These are phyloP conservation scores for Schizothorax lantsangensis DNA, from an alignment of 2,797 vertebrate genomes.

Conservation along the genomic window DNA sequence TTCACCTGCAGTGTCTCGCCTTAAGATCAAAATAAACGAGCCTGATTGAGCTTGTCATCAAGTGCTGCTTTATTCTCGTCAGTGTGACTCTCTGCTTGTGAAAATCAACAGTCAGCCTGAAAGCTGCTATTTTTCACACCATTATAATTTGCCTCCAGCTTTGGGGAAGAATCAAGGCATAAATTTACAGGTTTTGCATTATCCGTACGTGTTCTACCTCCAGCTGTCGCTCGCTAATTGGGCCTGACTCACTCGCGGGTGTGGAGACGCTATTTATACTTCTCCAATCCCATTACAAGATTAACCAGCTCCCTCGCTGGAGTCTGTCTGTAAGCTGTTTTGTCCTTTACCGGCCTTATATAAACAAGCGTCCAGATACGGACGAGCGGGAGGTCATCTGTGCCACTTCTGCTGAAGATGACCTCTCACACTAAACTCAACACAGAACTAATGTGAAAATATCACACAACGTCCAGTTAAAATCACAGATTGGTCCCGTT, in stretches of 20 bases:
- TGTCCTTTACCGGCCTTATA: background rate
- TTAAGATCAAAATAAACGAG: slow-evolving; percentile 1
- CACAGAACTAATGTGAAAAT: background rate
- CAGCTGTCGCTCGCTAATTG: slow-evolving; percentile 84
- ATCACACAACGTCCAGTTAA: background rate
- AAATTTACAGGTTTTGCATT: slow-evolving; percentile 73
- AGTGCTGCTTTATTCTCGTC: slow-evolving; percentile 49
- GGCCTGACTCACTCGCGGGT: slow-evolving; percentile 73
- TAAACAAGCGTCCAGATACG: background rate
- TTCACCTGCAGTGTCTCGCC: too few species aligned
- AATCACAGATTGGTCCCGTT: background rate
- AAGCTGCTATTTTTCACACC: slow-evolving; percentile 80
- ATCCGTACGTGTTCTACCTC: slow-evolving; percentile 67
- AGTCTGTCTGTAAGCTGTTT: slow-evolving; percentile 79
- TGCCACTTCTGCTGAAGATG: background rate
- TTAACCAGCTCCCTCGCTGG: slow-evolving; percentile 78
- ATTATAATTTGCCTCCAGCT: slow-evolving; percentile 72
- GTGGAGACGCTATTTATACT: slow-evolving; percentile 80
- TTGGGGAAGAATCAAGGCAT: slow-evolving; percentile 68
- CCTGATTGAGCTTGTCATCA: slow-evolving; percentile 29
- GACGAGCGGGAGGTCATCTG: background rate
- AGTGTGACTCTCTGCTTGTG: slow-evolving; percentile 64
- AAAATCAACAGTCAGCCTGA: slow-evolving; percentile 76
- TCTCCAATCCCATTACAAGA: slow-evolving; percentile 83
- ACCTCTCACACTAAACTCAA: background rate